A percentile compares a stretch with the other conserved stretches of the same genome.
Evolutionary conservation across 2,888 invertebrate genomes (phyloP).

Genomic region (Griposia aprilina): DNA sequence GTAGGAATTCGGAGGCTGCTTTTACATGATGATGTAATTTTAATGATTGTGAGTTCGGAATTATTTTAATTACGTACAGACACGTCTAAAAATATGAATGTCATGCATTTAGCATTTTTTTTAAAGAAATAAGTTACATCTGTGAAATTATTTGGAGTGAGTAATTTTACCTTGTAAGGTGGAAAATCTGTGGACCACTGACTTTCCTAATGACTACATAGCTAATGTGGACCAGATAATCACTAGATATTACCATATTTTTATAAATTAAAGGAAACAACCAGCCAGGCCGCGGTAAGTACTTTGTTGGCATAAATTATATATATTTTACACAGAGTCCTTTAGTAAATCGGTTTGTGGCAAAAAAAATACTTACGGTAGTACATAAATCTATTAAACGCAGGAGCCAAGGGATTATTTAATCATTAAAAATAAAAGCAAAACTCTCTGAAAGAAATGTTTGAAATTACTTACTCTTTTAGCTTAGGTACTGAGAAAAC

Average conservation of each 20-base stretch:
- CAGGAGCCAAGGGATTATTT: not conserved
- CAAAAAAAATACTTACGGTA: not conserved
- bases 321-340: not conserved
- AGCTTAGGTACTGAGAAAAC: conserved; percentile 14
- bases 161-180: not conserved
- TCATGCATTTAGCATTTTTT: not conserved
- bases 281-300: too few species aligned
- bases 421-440: not conserved
- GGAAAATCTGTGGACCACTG: not conserved
- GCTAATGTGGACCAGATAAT: not conserved
- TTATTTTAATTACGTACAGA: not conserved
- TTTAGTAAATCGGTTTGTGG: not conserved
- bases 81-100: not conserved
- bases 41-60: not conserved
- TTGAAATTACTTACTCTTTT: not conserved
- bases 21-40: conserved; percentile 18
- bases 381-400: not conserved
- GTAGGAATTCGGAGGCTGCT: conserved; percentile 39
- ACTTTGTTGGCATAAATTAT: not conserved
- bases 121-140: too few species aligned
- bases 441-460: conserved; percentile 24
- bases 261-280: not conserved
- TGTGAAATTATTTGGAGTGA: not conserved
- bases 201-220: not conserved
- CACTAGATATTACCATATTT: not conserved